A percentile compares a stretch with the other conserved stretches of the same genome.
Conservation (phyloP, 2,888 invertebrate species). For the Anoplius nigerrimus region DNA sequence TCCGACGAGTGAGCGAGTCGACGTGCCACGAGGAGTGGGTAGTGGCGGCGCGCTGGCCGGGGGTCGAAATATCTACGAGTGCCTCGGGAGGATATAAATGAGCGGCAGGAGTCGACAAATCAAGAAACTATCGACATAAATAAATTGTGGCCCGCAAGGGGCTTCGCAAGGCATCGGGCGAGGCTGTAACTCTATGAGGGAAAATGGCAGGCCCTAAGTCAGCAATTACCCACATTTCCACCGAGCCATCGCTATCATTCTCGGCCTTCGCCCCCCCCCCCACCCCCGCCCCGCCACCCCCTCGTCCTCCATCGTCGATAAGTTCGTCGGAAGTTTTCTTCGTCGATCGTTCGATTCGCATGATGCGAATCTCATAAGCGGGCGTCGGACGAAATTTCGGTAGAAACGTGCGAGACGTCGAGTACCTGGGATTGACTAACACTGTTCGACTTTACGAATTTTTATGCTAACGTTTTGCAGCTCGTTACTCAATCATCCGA, state of each 20-base stretch:
- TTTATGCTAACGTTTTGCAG: too few species aligned
- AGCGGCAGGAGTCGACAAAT: constrained; percentile 73
- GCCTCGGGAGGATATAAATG: constrained; percentile 72
- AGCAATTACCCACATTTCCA: constrained; percentile 69
- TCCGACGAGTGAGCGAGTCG: too few species aligned
- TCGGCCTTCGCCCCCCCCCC: not conserved
- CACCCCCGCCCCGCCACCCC: not conserved
- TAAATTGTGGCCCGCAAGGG: constrained; percentile 73
- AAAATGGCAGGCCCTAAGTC: constrained; percentile 70
- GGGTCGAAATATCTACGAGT: constrained; percentile 66
- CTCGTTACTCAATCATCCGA: too few species aligned
- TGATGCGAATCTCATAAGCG: too few species aligned
- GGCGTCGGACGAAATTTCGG: not conserved
- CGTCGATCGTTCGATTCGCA: too few species aligned
- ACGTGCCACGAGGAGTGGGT: too few species aligned
- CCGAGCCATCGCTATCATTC: constrained; percentile 7
- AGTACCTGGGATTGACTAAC: too few species aligned
- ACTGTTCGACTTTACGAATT: too few species aligned
- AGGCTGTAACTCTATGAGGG: constrained; percentile 63
- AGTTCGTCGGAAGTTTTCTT: not conserved
- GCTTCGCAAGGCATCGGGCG: constrained; percentile 61
- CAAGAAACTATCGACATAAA: constrained; percentile 76
- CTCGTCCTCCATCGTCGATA: not conserved
- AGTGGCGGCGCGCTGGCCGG: not conserved
- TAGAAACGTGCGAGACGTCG: constrained; percentile 6